phyloP scores from a whole-genome alignment of 2,113 vertebrate genomes.

The Onychostruthus taczanowskii region DNA sequence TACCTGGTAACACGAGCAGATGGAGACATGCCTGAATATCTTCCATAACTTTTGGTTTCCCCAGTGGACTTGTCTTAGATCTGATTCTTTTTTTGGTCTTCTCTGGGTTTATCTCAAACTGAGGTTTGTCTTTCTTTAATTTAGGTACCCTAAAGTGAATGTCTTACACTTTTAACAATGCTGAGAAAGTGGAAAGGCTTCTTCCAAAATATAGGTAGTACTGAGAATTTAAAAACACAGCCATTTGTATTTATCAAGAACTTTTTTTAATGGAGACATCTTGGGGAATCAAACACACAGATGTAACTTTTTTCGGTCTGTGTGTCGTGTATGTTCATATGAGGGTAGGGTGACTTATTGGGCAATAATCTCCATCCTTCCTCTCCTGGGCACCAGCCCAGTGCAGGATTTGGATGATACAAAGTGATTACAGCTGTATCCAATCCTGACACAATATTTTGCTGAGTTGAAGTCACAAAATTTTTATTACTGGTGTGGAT shows the following conservation, averaged over 20 bases:
- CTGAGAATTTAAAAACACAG: neutral
- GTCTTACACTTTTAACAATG: neutral
- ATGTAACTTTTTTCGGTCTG: neutral
- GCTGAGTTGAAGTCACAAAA: neutral
- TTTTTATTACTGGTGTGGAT: neutral
- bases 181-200: neutral
- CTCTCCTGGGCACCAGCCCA: neutral
- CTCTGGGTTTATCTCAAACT: neutral
- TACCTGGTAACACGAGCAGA: neutral
- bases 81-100: neutral
- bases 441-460: neutral
- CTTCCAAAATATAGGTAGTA: neutral
- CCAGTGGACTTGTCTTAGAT: neutral
- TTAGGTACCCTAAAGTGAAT: neutral
- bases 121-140: neutral
- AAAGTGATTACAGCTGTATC: neutral
- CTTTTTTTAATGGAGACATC: neutral
- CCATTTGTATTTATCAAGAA: neutral
- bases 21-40: neutral
- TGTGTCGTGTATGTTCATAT: accelerated
- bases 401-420: neutral
- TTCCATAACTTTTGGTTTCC: neutral
- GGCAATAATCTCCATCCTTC: neutral
- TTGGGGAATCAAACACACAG: neutral
- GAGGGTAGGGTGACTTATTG: neutral